Evolutionary conservation across 2,113 vertebrate species (phyloP).

Genomic region (Bubo bubo): DNA sequence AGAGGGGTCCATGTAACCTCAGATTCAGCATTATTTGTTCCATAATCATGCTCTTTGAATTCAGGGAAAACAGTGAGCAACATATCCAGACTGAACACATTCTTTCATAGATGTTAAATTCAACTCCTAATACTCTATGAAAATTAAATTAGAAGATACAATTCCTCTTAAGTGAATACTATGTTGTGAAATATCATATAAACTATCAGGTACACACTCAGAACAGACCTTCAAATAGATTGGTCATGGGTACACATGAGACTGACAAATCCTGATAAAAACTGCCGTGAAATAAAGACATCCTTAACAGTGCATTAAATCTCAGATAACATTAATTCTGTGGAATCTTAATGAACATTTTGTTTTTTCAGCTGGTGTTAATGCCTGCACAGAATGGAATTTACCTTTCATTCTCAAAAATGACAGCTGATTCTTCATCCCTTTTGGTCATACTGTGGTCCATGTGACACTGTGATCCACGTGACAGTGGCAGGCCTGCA

Average conservation of each 20-base stretch:
- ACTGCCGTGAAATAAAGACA: neutral
- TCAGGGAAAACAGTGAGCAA: neutral
- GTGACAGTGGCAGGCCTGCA: neutral
- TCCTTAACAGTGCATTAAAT: neutral
- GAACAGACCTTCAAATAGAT: neutral
- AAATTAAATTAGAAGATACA: neutral
- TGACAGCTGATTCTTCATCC: neutral
- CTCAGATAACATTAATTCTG: neutral
- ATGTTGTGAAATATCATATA: neutral
- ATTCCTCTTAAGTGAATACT: neutral
- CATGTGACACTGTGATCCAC: neutral
- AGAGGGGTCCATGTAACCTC: neutral
- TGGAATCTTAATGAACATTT: neutral
- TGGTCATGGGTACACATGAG: neutral
- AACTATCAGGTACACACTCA: neutral
- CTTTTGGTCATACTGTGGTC: neutral
- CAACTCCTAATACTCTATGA: neutral
- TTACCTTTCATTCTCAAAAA: neutral
- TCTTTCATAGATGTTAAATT: neutral
- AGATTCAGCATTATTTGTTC: neutral
- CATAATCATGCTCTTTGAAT: neutral
- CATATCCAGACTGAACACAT: neutral
- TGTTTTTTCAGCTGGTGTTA: neutral
- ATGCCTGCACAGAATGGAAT: neutral
- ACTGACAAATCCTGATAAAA: neutral